Evolutionary conservation across 2,888 invertebrate genomes (phyloP).

Genomic region (Lithophane ornitopus): DNA sequence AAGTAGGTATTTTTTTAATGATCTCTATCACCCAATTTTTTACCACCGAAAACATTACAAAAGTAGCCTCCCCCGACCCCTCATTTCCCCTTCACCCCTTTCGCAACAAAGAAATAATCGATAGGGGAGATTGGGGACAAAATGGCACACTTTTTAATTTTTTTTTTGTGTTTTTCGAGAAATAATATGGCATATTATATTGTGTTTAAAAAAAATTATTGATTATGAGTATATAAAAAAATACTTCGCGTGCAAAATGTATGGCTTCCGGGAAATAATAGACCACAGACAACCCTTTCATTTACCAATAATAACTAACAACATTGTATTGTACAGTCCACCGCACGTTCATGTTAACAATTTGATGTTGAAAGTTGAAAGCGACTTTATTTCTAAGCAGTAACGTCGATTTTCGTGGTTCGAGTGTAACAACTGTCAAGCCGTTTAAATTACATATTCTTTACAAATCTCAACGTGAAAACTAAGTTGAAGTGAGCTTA

Average conservation of each 20-base stretch:
- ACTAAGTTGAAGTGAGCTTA: neutral
- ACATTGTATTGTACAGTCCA: neutral
- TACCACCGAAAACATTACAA: neutral
- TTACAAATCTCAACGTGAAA: neutral
- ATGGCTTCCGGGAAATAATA: constrained; percentile 14
- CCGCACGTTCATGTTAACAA: neutral
- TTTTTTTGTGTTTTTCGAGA: neutral
- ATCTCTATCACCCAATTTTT: neutral
- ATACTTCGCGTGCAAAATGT: neutral
- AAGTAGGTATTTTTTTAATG: too few species aligned
- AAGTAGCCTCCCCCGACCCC: neutral
- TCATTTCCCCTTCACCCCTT: constrained; percentile 18
- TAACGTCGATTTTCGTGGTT: neutral
- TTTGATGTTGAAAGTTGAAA: neutral
- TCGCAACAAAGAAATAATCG: neutral
- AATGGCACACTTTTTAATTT: neutral
- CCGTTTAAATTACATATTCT: neutral
- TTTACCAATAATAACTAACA: constrained; percentile 5
- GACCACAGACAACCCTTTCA: neutral
- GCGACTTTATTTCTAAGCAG: neutral
- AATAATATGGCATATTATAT: too few species aligned
- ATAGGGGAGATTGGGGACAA: constrained; percentile 23
- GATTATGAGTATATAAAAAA: neutral
- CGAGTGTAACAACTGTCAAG: neutral
- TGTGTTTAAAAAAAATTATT: neutral